Evolutionary conservation across 1,140 invertebrate species (phyloP), one percentile per base, ranked within the genome.

Genomic region (Aphelinus atriplicis): DNA sequence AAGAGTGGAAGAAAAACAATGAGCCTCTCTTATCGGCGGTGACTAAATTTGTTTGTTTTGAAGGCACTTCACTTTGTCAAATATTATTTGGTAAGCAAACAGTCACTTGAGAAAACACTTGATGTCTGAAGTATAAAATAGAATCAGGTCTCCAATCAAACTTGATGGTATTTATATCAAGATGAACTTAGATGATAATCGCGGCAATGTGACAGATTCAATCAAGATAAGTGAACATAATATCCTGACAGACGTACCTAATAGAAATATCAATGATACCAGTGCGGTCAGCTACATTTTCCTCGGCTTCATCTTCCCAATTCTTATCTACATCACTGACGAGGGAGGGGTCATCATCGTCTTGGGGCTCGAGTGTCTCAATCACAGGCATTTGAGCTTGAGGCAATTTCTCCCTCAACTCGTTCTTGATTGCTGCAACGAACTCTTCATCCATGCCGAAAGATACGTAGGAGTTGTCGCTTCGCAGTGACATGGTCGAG

Each of bases 391-490:
- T 91, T 81, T 93, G 92, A 5, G 91, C 92, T 77, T 91, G 87
- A 57, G 92, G 92, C 73, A 94, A 85, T 84, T 94, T 94, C 64
- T 92, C 89, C 78, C 90, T 88, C 60, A 94, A 83, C 83, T 94
- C 93, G 79, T 92, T 93, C 77, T 93, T 84, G 71, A 94, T 89
- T 1, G 92, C 92, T 26, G 91, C 89, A 75, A 93, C 91, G 80
- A 92, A 91, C 79, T 93, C 93, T 78, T 93, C 92, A 80, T 94
- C 92, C 68, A 93, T 87, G 46, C 87, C 87, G 75, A 91, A 91
- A 2, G 89, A 89, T 55, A 91, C 89, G 55, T 89, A 89, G 46
- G 89, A 89, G 82, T 89, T 90, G 50, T 88, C 85, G 69, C 86
- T 88, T 10, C 80, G 80, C 47, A 87, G 73, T 48, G 85, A 86